phyloP scores from a whole-genome alignment of 23 tunicate species.

The Clavelina lepadiformis region DNA sequence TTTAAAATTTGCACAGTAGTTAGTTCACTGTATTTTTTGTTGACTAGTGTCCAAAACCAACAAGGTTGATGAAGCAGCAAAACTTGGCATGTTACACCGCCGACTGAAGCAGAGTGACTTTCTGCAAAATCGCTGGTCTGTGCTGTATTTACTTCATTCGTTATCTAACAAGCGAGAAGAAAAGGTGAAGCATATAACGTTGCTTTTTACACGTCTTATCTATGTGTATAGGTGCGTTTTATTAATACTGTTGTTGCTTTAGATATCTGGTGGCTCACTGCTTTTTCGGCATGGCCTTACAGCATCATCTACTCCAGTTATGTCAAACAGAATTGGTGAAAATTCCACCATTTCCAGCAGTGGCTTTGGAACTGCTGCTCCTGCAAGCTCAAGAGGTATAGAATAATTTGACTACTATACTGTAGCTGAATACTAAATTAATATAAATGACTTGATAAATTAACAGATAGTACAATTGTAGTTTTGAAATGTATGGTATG shows the following conservation, averaged over 20 bases:
- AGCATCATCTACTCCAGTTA: conserved; percentile 64
- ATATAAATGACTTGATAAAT: too few relatives aligned
- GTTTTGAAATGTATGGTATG: not conserved
- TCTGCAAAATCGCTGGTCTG: conserved; percentile 69
- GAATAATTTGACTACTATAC: not conserved
- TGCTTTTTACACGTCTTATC: not conserved
- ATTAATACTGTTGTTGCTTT: not conserved
- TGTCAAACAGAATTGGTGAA: too few relatives aligned
- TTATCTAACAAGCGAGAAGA: conserved; percentile 38
- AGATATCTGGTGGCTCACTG: conserved; percentile 32
- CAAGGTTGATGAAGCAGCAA: conserved; percentile 54
- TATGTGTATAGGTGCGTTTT: not conserved
- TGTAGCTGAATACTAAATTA: not conserved
- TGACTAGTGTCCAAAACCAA: conserved; percentile 54
- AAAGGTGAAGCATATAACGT: conserved; percentile 12
- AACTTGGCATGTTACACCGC: conserved; percentile 53
- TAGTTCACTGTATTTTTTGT: too few relatives aligned
- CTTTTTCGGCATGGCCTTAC: conserved; percentile 72
- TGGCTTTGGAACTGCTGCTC: conserved; percentile 63
- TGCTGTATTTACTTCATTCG: conserved; percentile 40
- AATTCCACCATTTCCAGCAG: conserved; percentile 45
- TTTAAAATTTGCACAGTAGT: too few relatives aligned
- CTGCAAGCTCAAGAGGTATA: conserved; percentile 9
- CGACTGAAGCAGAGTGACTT: conserved; percentile 30
- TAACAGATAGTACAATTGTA: not conserved